A percentile compares a stretch with the other conserved stretches of the same genome.
These are phyloP conservation scores for Apodemus agrarius DNA, from an alignment of 2,797 vertebrate species.

Conservation along the genomic window DNA sequence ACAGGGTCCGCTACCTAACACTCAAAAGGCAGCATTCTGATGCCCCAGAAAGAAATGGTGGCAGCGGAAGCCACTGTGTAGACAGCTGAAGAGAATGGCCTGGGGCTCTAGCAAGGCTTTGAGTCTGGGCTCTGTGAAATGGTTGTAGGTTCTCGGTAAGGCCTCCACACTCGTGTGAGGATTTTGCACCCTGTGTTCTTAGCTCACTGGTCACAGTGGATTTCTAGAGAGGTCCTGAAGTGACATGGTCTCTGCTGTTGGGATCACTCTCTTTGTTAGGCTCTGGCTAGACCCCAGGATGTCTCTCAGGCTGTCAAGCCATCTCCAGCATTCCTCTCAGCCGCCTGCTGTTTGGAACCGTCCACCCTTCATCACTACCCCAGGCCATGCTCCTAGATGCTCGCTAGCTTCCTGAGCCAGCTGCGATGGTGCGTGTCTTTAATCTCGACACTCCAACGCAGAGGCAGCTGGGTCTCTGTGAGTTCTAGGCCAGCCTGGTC, in stretches of 20 bases:
- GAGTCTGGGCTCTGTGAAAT: background rate
- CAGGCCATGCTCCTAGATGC: background rate
- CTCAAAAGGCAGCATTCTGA: background rate
- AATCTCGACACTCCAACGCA: background rate
- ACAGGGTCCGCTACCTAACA: fast-evolving
- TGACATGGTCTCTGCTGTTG: background rate
- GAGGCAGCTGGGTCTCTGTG: background rate
- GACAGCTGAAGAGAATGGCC: background rate
- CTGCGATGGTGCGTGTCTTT: background rate
- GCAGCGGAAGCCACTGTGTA: background rate
- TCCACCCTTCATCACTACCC: background rate
- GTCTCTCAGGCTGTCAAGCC: fast-evolving
- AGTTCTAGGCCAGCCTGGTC: background rate
- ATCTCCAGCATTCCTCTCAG: fast-evolving
- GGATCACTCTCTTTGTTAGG: background rate
- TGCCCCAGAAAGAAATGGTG: background rate
- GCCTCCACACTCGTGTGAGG: background rate
- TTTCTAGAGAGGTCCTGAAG: background rate
- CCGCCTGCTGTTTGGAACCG: background rate
- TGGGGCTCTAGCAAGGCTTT: background rate
- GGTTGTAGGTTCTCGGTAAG: background rate
- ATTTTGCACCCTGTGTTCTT: background rate
- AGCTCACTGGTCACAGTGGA: too few species aligned
- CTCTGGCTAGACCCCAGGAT: background rate
- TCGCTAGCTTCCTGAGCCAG: background rate